A percentile compares a stretch with the other conserved stretches of the same genome.
Conservation (phyloP, 2,888 invertebrate genomes). For the Archips xylosteana region DNA sequence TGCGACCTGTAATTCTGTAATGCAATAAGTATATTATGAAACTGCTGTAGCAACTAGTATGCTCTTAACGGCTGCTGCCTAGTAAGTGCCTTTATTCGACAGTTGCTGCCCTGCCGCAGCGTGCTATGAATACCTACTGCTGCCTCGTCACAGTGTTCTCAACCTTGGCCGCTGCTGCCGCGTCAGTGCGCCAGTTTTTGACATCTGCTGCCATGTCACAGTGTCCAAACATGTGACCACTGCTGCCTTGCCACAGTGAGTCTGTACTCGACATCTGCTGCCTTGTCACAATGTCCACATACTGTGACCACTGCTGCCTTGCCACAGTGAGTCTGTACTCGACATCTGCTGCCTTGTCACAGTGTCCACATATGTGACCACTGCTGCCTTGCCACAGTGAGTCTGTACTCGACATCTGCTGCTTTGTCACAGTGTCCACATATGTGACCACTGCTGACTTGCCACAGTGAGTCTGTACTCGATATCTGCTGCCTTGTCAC, state of each 20-base stretch:
- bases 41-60: background rate
- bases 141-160: slow-evolving; percentile 25
- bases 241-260: slow-evolving; percentile 25
- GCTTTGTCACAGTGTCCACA: slow-evolving; percentile 4
- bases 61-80: slow-evolving; percentile 12
- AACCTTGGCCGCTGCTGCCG: slow-evolving; percentile 20
- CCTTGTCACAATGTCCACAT: slow-evolving; percentile 17
- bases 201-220: slow-evolving; percentile 35
- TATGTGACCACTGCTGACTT: slow-evolving; percentile 40
- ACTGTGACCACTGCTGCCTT: slow-evolving; percentile 27
- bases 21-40: background rate
- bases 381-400: slow-evolving; percentile 39
- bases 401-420: slow-evolving; percentile 13
- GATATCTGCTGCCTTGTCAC: slow-evolving; percentile 36
- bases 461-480: slow-evolving; percentile 16
- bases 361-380: slow-evolving; percentile 8
- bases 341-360: slow-evolving; percentile 28
- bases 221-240: slow-evolving; percentile 1
- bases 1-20: background rate
- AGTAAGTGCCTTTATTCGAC: slow-evolving; percentile 12
- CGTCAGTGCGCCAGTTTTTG: slow-evolving; percentile 3
- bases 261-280: slow-evolving; percentile 25
- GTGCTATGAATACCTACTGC: slow-evolving; percentile 16
- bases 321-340: slow-evolving; percentile 17
- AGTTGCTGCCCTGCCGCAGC: slow-evolving; percentile 37